Conservation (phyloP, 2,888 invertebrate genomes). For the Fissipunctia ypsillon region DNA sequence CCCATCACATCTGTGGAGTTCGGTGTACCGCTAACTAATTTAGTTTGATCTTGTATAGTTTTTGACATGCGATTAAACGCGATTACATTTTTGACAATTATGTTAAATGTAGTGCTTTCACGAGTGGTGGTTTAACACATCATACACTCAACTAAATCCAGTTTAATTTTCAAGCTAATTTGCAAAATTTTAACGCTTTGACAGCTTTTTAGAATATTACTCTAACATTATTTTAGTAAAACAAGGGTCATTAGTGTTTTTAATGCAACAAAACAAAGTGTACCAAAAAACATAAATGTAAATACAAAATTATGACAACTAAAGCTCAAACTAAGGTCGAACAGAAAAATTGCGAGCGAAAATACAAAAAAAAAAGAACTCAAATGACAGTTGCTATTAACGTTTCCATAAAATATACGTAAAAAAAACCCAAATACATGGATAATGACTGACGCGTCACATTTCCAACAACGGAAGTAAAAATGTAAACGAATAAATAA, state of each 20-base stretch:
- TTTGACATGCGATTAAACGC: not conserved
- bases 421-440: conserved; percentile 1
- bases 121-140: conserved; percentile 10
- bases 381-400: not conserved
- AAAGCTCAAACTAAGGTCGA: not conserved
- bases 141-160: conserved; percentile 20
- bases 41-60: not conserved
- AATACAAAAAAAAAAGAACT: not conserved
- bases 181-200: not conserved
- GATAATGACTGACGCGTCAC: conserved; percentile 12
- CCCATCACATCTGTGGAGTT: too few species aligned
- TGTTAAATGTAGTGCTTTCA: not conserved
- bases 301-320: not conserved
- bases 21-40: too few species aligned
- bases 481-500: conserved; percentile 59
- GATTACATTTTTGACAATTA: not conserved
- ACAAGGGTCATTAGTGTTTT: conserved; percentile 12
- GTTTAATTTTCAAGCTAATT: conserved; percentile 24
- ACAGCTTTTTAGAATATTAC: conserved; percentile 16
- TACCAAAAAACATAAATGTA: too few species aligned
- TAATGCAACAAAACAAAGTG: not conserved
- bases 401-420: not conserved
- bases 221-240: conserved; percentile 5
- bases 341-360: not conserved
- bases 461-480: conserved; percentile 26